phyloP scores from a whole-genome alignment of 2,888 invertebrate species.

The Argyresthia albistria region DNA sequence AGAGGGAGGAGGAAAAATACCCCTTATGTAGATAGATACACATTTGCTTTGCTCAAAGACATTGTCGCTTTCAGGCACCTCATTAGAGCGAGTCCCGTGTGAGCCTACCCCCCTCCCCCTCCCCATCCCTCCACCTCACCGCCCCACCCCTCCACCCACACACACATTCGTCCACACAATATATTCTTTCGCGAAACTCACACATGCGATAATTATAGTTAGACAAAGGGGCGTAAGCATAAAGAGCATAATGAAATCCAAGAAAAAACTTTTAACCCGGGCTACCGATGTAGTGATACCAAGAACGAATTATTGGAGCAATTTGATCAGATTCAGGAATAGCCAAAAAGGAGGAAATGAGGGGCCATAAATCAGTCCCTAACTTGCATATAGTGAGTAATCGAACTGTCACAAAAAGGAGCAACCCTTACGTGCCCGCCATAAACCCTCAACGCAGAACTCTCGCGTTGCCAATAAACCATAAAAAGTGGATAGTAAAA shows the following conservation, averaged over 20 bases:
- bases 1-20: background rate
- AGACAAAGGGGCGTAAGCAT: slow-evolving; percentile 23
- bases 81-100: slow-evolving; percentile 72
- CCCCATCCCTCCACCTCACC: slow-evolving; percentile 18
- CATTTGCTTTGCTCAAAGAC: slow-evolving; percentile 71
- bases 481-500: slow-evolving; percentile 69
- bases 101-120: slow-evolving; percentile 46
- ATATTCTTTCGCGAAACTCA: slow-evolving; percentile 64
- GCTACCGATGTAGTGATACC: background rate
- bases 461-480: slow-evolving; percentile 55
- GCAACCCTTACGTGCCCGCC: background rate
- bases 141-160: slow-evolving; percentile 20
- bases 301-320: background rate
- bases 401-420: slow-evolving; percentile 33
- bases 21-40: slow-evolving; percentile 55
- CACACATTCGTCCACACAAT: slow-evolving; percentile 21
- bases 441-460: slow-evolving; percentile 42
- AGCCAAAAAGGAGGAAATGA: background rate
- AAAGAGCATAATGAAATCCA: background rate
- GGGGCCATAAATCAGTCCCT: slow-evolving; percentile 47
- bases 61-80: slow-evolving; percentile 73
- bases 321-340: background rate
- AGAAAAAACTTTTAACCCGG: background rate
- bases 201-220: slow-evolving; percentile 69
- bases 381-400: slow-evolving; percentile 25